These are phyloP conservation scores for Pelosia muscerda DNA, from an alignment of 2,888 invertebrate species.

Conservation along the genomic window DNA sequence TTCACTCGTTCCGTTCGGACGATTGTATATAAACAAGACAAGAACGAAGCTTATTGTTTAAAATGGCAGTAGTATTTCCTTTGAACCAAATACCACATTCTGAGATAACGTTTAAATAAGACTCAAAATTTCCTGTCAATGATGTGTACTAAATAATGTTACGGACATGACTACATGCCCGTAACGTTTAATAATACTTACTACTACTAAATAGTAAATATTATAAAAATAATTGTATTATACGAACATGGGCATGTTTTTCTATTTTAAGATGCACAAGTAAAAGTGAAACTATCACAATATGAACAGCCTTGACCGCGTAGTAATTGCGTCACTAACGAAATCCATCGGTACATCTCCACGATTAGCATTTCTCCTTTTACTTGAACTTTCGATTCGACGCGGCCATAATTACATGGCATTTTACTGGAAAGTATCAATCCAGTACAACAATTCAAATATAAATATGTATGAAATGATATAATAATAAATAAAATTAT, in stretches of 20 bases:
- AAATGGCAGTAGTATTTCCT: constrained; percentile 21
- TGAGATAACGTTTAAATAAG: not conserved
- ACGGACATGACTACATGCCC: no score
- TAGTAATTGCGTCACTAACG: constrained; percentile 68
- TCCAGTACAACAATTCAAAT: constrained; percentile 4
- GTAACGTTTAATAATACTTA: no score
- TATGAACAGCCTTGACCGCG: constrained; percentile 57
- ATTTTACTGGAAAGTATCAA: constrained; percentile 39
- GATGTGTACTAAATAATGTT: not conserved
- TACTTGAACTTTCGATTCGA: constrained; percentile 74
- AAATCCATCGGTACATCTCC: constrained; percentile 61
- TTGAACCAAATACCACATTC: constrained; percentile 15
- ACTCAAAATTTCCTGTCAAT: not conserved
- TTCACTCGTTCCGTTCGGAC: constrained; percentile 51
- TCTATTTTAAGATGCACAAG: constrained; percentile 22
- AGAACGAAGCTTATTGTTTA: constrained; percentile 19
- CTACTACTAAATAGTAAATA: no score
- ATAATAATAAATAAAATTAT: not conserved
- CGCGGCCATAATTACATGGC: constrained; percentile 54
- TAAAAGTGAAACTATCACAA: constrained; percentile 67
- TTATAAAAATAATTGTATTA: no score
- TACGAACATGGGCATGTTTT: not conserved
- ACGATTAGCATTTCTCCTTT: constrained; percentile 74
- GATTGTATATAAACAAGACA: constrained; percentile 40
- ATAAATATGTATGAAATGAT: no score